Base-by-base conservation (phyloP, 1,140 invertebrate species). In the Hyles euphorbiae region DNA sequence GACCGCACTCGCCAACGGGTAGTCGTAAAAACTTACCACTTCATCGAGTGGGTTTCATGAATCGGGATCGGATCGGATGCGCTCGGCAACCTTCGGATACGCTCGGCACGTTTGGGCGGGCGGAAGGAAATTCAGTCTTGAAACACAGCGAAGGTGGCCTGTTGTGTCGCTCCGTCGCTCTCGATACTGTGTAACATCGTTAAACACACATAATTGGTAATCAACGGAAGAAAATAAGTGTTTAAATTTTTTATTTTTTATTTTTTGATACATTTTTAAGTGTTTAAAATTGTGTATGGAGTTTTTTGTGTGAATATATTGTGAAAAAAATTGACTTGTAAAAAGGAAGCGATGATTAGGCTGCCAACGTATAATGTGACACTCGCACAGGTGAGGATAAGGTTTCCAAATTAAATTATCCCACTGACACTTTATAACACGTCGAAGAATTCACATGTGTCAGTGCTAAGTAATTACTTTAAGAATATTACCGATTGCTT, bases 11-110 rank as follows among this genome's bases (percentile, higher is more conserved):
- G 71, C 68, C 76, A 74, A 77, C 72, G 75, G 75, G 72, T 70
- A 66, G 75, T 81, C 81, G 70, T 87, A 87, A 87, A 87, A 87
- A 84, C 78, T 85, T 85, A 85, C 82, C 84, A 85, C 84, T 87
- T 84, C 84, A 87, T 85, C 81, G 77, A 83, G 78, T 83, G 75
- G 83, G 70, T 78, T 80, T 76, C 73, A 71, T 76, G 73, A 80
- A 77, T 83, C 76, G 79, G 60, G 60, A 61, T 63, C 47, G 59
- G 65, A 53, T 83, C 81, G 81, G 75, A 40, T 36, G 47, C 33
- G 40, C 22, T 78, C 79, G 81, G 58, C 34, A 5, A 6, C 32
- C 33, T 47, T 76, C 81, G 77, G 70, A 44, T 8, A 10, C 11
- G 50, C 46, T 82, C 78, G 79, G 67, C 51, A 34, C 65, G 58